phyloP scores from a whole-genome alignment of 1,140 invertebrate species.

The Euura saliciscinereae region DNA sequence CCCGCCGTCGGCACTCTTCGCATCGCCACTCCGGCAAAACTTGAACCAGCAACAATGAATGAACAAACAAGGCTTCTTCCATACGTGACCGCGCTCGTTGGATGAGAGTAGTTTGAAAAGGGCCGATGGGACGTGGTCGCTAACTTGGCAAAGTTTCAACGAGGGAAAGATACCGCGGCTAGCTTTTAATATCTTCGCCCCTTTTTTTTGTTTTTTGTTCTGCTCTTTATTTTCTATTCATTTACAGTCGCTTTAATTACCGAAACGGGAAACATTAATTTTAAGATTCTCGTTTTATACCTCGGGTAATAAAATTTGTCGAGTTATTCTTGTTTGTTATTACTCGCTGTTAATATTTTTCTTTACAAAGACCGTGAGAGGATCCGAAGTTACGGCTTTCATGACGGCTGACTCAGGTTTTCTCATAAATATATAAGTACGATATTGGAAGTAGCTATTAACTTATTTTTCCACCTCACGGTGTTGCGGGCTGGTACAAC shows the following conservation, averaged over 20 bases:
- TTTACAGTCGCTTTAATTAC: not conserved
- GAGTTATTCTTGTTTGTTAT: not conserved
- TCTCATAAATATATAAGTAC: not conserved
- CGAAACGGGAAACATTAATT: no score
- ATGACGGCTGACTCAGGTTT: not conserved
- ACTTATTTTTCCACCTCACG: not conserved
- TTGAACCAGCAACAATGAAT: slow-evolving; percentile 7
- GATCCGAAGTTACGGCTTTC: not conserved
- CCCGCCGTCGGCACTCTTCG: not conserved
- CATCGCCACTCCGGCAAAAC: not conserved
- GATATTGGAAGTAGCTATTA: not conserved
- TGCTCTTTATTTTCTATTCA: not conserved
- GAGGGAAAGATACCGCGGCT: not conserved
- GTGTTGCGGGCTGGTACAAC: not conserved
- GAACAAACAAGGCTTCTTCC: not conserved
- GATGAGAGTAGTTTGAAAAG: not conserved
- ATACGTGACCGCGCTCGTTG: no score
- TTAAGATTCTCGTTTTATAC: no score
- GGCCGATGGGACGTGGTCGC: not conserved
- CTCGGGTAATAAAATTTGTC: no score
- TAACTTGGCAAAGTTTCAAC: not conserved
- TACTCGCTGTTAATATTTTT: not conserved
- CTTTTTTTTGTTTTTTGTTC: no score
- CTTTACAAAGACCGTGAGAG: not conserved
- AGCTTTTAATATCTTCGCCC: not conserved